Percentiles rank a stretch among this genome's conserved stretches.
Conservation (phyloP, 1,140 invertebrate genomes). For the Gryon sp. region DNA sequence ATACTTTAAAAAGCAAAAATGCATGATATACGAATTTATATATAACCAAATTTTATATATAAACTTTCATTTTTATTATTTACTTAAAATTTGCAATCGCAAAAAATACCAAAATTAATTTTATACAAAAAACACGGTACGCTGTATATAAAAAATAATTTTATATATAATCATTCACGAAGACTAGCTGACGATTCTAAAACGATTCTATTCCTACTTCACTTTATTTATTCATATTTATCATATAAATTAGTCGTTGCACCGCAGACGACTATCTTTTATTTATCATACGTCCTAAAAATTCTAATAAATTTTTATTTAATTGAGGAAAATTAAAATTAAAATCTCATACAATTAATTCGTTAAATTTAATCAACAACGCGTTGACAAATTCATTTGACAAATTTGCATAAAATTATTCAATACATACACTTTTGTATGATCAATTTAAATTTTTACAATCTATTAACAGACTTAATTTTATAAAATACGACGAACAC, state of each 20-base stretch:
- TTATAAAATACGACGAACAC: constrained; percentile 18
- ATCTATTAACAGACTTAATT: not conserved
- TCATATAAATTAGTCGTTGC: constrained; percentile 6
- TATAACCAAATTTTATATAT: not conserved
- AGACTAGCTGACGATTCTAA: constrained; percentile 27
- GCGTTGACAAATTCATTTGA: no score
- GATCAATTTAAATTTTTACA: not conserved
- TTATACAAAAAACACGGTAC: constrained; percentile 8
- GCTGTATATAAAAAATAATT: constrained; percentile 27
- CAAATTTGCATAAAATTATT: no score
- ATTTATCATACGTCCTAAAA: no score
- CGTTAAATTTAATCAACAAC: no score
- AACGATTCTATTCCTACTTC: not conserved
- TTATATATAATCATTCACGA: constrained; percentile 3
- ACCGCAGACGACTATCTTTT: not conserved
- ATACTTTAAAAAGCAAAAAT: not conserved
- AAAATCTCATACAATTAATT: not conserved
- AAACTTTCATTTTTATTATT: not conserved
- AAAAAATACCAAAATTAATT: constrained; percentile 20
- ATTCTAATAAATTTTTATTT: not conserved
- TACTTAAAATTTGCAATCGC: not conserved
- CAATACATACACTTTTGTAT: not conserved
- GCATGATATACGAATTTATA: not conserved
- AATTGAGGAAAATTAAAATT: not conserved
- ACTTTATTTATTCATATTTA: not conserved